Conservation (phyloP, 2,113 vertebrate species). For the Platysteira castanea region DNA sequence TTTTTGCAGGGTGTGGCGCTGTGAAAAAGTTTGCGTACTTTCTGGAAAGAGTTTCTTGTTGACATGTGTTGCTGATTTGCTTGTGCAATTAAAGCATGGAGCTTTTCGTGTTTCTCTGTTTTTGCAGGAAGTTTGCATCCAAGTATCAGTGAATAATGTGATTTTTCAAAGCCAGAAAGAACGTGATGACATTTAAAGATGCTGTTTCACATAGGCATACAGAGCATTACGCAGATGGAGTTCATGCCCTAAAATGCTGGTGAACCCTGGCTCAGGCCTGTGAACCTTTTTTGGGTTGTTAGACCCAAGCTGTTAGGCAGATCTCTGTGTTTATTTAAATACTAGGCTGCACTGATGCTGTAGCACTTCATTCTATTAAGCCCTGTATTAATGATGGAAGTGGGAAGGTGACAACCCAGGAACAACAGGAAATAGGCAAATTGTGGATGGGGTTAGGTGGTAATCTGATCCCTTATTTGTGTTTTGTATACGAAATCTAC, state of each 20-base stretch:
- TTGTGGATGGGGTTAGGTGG: rapidly evolving
- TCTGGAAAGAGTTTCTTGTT: background rate
- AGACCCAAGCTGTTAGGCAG: background rate
- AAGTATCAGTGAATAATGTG: background rate
- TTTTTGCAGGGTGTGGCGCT: background rate
- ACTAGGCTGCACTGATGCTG: background rate
- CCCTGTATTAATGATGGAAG: background rate
- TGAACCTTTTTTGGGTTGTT: background rate
- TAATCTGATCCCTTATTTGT: background rate
- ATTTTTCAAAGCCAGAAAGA: background rate
- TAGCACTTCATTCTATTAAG: background rate
- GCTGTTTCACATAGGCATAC: background rate
- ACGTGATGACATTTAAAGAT: background rate
- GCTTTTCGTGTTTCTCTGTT: rapidly evolving
- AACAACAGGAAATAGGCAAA: background rate
- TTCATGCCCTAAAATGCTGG: background rate
- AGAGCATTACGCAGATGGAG: rapidly evolving
- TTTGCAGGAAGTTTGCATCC: background rate
- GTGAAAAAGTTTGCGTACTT: background rate
- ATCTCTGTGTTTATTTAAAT: background rate
- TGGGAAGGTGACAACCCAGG: background rate
- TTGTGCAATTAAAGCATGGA: background rate
- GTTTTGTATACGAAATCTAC: background rate
- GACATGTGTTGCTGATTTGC: background rate
- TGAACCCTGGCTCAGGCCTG: background rate